Percentiles rank a stretch among this genome's conserved stretches.
Conservation (phyloP, 2,888 invertebrate species). For the Stenotaenia linearis region DNA sequence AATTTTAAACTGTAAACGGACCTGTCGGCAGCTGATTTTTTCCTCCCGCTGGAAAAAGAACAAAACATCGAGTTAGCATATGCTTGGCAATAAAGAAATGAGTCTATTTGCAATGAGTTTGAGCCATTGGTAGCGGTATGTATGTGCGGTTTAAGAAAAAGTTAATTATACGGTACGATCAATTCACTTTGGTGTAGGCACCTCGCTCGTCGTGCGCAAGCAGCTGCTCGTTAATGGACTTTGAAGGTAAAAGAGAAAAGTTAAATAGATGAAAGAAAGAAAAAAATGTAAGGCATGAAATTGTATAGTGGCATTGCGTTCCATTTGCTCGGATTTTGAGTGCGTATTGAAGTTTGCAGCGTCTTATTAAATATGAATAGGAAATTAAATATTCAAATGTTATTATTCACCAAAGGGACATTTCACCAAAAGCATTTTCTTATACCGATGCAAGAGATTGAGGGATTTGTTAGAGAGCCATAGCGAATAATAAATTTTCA, state of each 20-base stretch:
- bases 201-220: background rate
- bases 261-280: background rate
- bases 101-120: slow-evolving; percentile 5
- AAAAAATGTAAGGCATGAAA: background rate
- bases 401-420: background rate
- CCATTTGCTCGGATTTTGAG: slow-evolving; percentile 1
- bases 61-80: background rate
- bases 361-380: background rate
- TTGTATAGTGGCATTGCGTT: background rate
- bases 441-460: background rate
- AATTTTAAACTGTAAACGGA: slow-evolving; percentile 12
- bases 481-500: background rate
- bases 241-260: background rate
- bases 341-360: background rate
- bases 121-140: background rate
- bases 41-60: background rate
- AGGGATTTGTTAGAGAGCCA: background rate
- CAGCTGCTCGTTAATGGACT: slow-evolving; percentile 16
- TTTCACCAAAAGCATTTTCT: background rate
- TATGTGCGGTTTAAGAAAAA: slow-evolving; percentile 16
- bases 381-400: slow-evolving; percentile 14
- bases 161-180: slow-evolving; percentile 23
- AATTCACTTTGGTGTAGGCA: slow-evolving; percentile 18
- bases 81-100: background rate
- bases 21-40: background rate